These are phyloP conservation scores for Amniataba percoides DNA, from an alignment of 2,797 vertebrate species.

Conservation along the genomic window DNA sequence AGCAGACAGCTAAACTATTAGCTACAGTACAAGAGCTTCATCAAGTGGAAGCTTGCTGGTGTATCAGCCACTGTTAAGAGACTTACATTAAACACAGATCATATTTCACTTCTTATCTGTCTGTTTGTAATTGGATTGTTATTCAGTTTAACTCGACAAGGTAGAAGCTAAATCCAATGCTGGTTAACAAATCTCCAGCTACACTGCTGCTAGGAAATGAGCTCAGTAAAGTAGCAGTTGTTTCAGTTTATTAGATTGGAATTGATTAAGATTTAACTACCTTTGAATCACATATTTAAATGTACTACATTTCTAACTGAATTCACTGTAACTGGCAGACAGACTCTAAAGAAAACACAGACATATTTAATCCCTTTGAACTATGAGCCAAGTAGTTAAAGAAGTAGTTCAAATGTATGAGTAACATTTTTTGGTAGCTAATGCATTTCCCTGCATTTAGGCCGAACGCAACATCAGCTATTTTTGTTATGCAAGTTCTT, in stretches of 20 bases:
- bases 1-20: neutral
- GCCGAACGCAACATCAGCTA: neutral
- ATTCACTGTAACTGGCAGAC: neutral
- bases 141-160: neutral
- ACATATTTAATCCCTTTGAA: slow-evolving; percentile 4
- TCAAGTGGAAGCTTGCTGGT: neutral
- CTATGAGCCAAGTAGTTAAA: neutral
- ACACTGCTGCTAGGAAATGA: neutral
- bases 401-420: neutral
- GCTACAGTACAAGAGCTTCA: neutral
- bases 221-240: neutral
- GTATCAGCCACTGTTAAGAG: neutral
- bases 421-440: neutral
- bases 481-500: neutral
- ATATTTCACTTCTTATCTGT: neutral
- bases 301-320: neutral
- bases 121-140: neutral
- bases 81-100: neutral
- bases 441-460: neutral
- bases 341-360: neutral
- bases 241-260: neutral
- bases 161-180: neutral
- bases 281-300: slow-evolving; percentile 3
- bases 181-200: neutral
- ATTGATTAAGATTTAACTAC: neutral